Conservation (phyloP, 2,113 vertebrate species). For the Phaethornis superciliosus region DNA sequence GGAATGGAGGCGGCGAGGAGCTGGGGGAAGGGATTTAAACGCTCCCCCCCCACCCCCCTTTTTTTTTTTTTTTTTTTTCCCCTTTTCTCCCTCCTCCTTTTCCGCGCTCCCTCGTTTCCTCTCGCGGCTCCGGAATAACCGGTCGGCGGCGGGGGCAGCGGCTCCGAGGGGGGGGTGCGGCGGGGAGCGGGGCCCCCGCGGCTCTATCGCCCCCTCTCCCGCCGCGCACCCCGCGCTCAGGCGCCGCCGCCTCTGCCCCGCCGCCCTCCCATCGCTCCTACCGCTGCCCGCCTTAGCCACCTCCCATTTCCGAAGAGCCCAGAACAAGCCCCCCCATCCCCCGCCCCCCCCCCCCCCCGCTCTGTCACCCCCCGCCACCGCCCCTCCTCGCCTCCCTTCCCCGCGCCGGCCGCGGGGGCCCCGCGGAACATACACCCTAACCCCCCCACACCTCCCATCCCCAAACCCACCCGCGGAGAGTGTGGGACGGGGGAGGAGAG, state of each 20-base stretch:
- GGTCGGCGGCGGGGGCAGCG: neutral
- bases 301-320: conserved; percentile 42
- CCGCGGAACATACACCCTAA: neutral
- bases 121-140: conserved; percentile 8
- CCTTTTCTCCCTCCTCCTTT: neutral
- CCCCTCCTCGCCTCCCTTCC: neutral
- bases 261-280: neutral
- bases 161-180: neutral
- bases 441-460: neutral
- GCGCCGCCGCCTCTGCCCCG: conserved; percentile 52
- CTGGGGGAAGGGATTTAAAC: conserved; percentile 8
- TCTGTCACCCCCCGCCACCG: neutral
- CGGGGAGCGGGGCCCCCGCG: neutral
- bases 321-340: neutral
- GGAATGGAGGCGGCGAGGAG: conserved; percentile 19
- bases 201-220: conserved; percentile 8
- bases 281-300: conserved; percentile 28
- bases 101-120: conserved; percentile 15
- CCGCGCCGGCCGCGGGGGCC: neutral
- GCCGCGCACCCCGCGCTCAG: conserved; percentile 37
- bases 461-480: neutral
- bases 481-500: neutral
- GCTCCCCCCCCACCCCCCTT: neutral
- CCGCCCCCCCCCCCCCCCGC: neutral
- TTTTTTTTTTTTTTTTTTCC: neutral